Evolutionary conservation across 2,888 invertebrate genomes (phyloP), one percentile per base, ranked within the genome.

Genomic region (Drosophila meridionalis): DNA sequence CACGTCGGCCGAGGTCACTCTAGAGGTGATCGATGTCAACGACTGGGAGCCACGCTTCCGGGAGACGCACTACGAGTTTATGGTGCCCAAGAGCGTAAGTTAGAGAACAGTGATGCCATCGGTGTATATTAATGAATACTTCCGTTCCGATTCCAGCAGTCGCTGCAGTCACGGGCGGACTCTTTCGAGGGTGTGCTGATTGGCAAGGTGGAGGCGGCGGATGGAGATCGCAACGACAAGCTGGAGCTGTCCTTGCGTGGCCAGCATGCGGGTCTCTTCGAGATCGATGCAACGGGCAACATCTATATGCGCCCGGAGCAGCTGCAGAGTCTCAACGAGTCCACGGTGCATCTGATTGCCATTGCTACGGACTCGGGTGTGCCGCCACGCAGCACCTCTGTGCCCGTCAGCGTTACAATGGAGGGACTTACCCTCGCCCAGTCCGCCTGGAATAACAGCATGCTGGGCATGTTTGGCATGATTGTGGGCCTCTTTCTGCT

Each of bases 21-120:
- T 98, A 36, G 96, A 96, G 1, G 96, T 98, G 20, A 94, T 96
- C 82, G 96, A 98, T 92, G 97, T 97, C 9, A 98, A 98, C 93
- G 98, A 98, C 92, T 98, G 98, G 97, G 98, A 98, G 93, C 98
- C 98, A 0, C 94, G 97, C 66, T 98, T 98, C 94, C 95, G 97
- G 1, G 96, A 97, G 93, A 96, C 97, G 6, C 96, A 97, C 92
- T 98, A 98, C 93, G 97, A 97, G 93, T 98, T 98, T 93, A 73
- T 90, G 52, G 92, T 93, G 55, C 93, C 93, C 34, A 92, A 92
- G 59, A 91, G 91, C 76, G 93, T 93, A 76, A 91, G 91, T 90
- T 45, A 1, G 0, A 1, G 1, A 40, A 8, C 1, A 4, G 26
- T 34, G 1, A 11, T 28, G 12, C 34, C 1, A 5, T n/a, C 4